phyloP scores from a whole-genome alignment of 2,797 vertebrate species.

The Tapirus indicus region DNA sequence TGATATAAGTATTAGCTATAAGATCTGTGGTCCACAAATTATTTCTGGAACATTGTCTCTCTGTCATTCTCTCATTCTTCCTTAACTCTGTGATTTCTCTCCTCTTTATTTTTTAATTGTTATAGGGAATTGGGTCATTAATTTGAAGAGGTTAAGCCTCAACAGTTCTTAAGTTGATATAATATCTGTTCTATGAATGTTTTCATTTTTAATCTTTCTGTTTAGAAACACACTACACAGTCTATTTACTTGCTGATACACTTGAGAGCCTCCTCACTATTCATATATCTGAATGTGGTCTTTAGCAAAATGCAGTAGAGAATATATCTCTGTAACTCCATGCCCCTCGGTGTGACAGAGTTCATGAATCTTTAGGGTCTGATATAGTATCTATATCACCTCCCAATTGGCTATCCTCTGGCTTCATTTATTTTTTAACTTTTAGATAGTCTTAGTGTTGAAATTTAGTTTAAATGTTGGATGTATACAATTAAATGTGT shows the following conservation, averaged over 20 bases:
- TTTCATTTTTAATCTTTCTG: neutral
- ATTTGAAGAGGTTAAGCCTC: constrained; percentile 16
- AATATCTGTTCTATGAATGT: neutral
- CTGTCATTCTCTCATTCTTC: neutral
- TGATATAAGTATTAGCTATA: neutral
- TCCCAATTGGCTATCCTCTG: neutral
- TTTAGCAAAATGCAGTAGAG: neutral
- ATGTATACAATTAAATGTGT: neutral
- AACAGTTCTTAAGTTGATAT: neutral
- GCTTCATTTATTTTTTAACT: neutral
- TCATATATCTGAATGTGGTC: neutral
- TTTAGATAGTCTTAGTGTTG: constrained; percentile 8
- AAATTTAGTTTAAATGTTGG: constrained; percentile 37
- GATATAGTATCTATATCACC: neutral
- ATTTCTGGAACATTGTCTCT: constrained; percentile 14
- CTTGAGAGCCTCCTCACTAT: neutral
- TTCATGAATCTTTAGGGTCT: neutral
- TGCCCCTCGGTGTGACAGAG: neutral
- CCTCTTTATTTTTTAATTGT: neutral
- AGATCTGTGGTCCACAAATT: neutral
- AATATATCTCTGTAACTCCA: neutral
- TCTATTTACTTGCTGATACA: neutral
- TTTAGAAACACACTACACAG: neutral
- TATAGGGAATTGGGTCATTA: neutral
- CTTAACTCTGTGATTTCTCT: constrained; percentile 26